phyloP scores from a whole-genome alignment of 2,113 vertebrate species.

The Ondatra zibethicus region DNA sequence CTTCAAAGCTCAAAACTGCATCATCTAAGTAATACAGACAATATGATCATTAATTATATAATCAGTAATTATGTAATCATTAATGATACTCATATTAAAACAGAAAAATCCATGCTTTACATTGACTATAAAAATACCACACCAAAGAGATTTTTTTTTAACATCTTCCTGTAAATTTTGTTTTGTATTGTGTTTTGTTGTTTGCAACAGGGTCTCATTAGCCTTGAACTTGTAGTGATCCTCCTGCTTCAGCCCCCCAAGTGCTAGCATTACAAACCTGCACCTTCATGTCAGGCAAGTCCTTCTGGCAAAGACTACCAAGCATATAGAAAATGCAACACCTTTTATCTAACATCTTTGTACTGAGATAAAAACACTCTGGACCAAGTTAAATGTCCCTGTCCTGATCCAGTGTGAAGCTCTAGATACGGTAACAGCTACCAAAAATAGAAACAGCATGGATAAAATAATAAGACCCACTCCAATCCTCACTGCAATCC shows the following conservation, averaged over 20 bases:
- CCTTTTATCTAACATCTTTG: not conserved
- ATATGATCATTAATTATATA: not conserved
- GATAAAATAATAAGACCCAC: not conserved
- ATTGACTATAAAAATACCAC: not conserved
- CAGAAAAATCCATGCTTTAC: not conserved
- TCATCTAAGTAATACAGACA: not conserved
- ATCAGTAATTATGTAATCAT: not conserved
- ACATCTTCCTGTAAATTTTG: not conserved
- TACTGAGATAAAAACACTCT: conserved; percentile 59
- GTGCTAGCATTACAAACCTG: not conserved
- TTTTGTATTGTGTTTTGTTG: not conserved
- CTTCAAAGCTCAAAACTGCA: conserved; percentile 17
- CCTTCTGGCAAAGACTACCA: conserved; percentile 35
- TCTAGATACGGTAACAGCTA: conserved; percentile 31
- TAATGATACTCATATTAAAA: not conserved
- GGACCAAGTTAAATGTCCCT: not conserved
- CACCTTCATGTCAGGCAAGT: not conserved
- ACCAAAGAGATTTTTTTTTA: not conserved
- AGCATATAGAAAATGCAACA: conserved; percentile 8
- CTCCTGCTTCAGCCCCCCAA: not conserved
- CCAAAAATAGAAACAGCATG: conserved; percentile 1
- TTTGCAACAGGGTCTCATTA: not conserved
- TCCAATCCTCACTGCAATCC: not conserved
- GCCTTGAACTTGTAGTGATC: not conserved
- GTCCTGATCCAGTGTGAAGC: conserved; percentile 1